Percentiles rank a stretch among this genome's conserved stretches.
Evolutionary conservation across 2,888 invertebrate genomes (phyloP).

Genomic region (Caenorhabditis virilis): DNA sequence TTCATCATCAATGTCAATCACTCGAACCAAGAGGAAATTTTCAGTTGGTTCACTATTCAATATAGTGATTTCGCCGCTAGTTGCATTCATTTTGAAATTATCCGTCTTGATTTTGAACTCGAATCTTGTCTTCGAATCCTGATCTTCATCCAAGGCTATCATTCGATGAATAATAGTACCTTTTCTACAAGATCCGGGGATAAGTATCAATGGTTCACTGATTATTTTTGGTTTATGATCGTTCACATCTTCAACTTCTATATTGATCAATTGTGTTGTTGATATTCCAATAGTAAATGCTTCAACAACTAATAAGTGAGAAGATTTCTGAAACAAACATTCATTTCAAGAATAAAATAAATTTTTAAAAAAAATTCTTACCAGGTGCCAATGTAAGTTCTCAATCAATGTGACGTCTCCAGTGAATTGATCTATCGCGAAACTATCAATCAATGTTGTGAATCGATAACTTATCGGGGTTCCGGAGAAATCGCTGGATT

Average conservation of each 20-base stretch:
- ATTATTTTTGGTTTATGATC: conserved; percentile 91
- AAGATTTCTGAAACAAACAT: conserved; percentile 14
- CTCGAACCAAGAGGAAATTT: conserved; percentile 26
- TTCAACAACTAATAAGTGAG: conserved; percentile 32
- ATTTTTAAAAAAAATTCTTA: too few relatives aligned
- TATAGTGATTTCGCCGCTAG: conserved; percentile 14
- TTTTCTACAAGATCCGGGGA: conserved; percentile 15
- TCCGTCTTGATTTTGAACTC: neutral
- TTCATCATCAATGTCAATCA: conserved; percentile 10
- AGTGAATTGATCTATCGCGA: conserved; percentile 89
- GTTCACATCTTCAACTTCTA: conserved; percentile 78
- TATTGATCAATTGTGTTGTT: conserved; percentile 71
- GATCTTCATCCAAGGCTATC: conserved; percentile 14
- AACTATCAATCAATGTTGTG: conserved; percentile 71
- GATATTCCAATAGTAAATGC: conserved; percentile 30
- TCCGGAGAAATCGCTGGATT: conserved; percentile 31
- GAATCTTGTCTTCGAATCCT: neutral
- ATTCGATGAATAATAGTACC: conserved; percentile 22
- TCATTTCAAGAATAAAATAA: neutral
- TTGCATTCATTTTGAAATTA: conserved; percentile 2
- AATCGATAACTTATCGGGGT: conserved; percentile 45
- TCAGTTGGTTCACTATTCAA: neutral
- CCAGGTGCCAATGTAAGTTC: conserved; percentile 71
- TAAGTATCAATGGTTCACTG: conserved; percentile 62
- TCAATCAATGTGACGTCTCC: conserved; percentile 85